Conservation (phyloP, 2,113 vertebrate species). For the Brachyhypopomus occidentalis region DNA sequence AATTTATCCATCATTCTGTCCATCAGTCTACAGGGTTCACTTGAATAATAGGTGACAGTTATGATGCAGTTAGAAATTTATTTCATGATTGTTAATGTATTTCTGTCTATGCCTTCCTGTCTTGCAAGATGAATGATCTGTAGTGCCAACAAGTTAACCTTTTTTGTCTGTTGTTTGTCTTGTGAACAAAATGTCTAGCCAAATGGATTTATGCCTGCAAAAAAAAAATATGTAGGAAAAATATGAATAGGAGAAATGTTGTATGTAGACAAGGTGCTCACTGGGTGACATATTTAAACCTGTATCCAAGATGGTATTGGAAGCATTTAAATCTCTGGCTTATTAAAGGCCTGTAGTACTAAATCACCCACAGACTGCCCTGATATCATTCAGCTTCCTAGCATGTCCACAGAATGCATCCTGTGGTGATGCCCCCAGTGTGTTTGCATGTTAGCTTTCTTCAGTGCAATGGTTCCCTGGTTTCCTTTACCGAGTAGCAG, state of each 20-base stretch:
- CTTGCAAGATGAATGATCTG: slow-evolving; percentile 74
- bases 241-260: slow-evolving; percentile 47
- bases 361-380: slow-evolving; percentile 59
- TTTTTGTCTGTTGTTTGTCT: slow-evolving; percentile 69
- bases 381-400: slow-evolving; percentile 59
- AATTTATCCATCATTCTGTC: slow-evolving; percentile 19
- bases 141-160: slow-evolving; percentile 72
- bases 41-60: slow-evolving; percentile 58
- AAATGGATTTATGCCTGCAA: slow-evolving; percentile 69
- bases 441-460: slow-evolving; percentile 70
- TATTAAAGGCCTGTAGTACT: slow-evolving; percentile 54
- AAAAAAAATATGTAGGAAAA: slow-evolving; percentile 53
- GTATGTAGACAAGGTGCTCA: slow-evolving; percentile 59
- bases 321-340: slow-evolving; percentile 29
- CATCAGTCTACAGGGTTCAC: slow-evolving; percentile 45
- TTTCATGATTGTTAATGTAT: slow-evolving; percentile 71
- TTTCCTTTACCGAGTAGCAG: slow-evolving; percentile 69
- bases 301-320: slow-evolving; percentile 55
- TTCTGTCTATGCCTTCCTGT: slow-evolving; percentile 75
- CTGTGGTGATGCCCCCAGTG: slow-evolving; percentile 63
- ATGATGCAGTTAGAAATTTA: slow-evolving; percentile 56
- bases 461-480: slow-evolving; percentile 50
- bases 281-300: slow-evolving; percentile 45
- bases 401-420: slow-evolving; percentile 71
- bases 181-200: slow-evolving; percentile 68